phyloP scores from a whole-genome alignment of 2,113 vertebrate species.

The Cacatua alba region DNA sequence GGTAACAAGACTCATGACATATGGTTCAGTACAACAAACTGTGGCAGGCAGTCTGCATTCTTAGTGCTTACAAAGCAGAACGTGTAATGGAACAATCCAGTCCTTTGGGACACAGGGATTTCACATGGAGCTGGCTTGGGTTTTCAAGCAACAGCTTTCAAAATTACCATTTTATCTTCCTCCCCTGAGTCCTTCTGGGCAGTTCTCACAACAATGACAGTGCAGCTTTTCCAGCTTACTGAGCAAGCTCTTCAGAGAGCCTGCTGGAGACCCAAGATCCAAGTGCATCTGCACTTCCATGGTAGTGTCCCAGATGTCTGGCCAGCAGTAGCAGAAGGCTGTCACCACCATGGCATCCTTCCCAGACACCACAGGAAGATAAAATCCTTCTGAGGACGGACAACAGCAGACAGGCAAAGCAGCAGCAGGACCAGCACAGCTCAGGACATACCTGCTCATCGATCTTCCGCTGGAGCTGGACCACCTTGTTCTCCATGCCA shows the following conservation, averaged over 20 bases:
- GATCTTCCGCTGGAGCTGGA: conserved; percentile 93
- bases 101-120: neutral
- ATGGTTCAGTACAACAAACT: accelerated
- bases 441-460: conserved; percentile 85
- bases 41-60: neutral
- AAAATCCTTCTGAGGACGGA: neutral
- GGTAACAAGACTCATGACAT: neutral
- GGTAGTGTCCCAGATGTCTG: accelerated
- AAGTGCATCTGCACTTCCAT: neutral
- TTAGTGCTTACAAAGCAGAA: no score
- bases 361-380: accelerated
- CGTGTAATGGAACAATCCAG: neutral
- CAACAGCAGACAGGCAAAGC: neutral
- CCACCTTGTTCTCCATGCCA: conserved; percentile 98
- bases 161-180: neutral
- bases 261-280: neutral
- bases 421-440: neutral
- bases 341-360: neutral
- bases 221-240: accelerated
- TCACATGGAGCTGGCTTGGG: neutral
- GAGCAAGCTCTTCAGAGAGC: neutral
- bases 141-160: neutral
- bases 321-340: neutral
- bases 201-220: neutral
- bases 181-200: neutral